Evolutionary conservation across 2,888 invertebrate genomes (phyloP), one percentile per base, ranked within the genome.

Genomic region (Busseola fusca): DNA sequence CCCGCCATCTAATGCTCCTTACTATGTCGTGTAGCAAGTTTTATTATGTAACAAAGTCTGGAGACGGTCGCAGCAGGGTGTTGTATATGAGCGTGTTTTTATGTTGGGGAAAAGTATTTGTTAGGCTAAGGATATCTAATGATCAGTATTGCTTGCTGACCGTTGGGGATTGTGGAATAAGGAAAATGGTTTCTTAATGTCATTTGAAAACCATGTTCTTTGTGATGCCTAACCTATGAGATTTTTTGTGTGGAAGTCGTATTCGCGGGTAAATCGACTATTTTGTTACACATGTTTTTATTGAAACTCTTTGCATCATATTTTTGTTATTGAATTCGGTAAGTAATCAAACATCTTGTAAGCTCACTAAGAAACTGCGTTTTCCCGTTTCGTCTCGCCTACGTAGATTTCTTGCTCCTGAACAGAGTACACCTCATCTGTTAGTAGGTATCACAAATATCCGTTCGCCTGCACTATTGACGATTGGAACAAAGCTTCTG

Each of bases 1-100:
- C 4, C 37, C 56, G 71, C 42, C 68, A 64, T 80, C 76, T 78
- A 73, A 73, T 60, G 60, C 60, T 58, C 42, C 52, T 50, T 42
- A 12, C 45, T 56, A 64, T 57, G 70, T 67, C 34, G 21, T 18
- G 64, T 12, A 27, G 40, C 21, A 18, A 69, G 45, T 64, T 68
- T 50, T 72, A 52, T 54, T 62, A 68, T 57, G 25, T 77, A 37
- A 57, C 45, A 57, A 65, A 75, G 54, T 64, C 16, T 25, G 52
- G 42, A 52, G 64, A 59, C 25, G 27, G 0, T 50, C 65, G 30
- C 48, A 60, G 66, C 54, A 57, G 48, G 69, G 42, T 10, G 14
- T 66, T 58, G 48, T 74, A 56, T 59, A 60, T 54, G 40, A 21
- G 0, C 25, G n/a, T 42, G 10, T 25, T 37, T 69, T 59, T 69